Evolutionary conservation across 1,140 invertebrate genomes (phyloP), one percentile per base, ranked within the genome.

Genomic region (Aphelinus atriplicis): DNA sequence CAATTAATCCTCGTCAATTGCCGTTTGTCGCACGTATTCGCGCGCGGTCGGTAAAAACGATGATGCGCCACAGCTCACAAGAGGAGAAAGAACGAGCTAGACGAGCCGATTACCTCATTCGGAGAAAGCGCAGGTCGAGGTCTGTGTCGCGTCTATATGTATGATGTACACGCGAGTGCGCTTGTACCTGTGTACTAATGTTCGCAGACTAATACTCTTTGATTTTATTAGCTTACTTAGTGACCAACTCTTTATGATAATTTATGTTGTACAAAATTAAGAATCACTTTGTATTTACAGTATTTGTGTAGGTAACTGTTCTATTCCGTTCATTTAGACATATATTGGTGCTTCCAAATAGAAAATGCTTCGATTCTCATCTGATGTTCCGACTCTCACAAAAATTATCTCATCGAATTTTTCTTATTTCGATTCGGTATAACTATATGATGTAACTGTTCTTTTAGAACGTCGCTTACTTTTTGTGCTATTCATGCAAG

Each of bases 1-100:
- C n/a, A 75, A 75, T 69, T 65, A 75, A 70, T 75, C 58, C 6
- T 64, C 61, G 43, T 63, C 67, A 58, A 69, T 75, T 45, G 73
- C 69, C 60, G 66, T 70, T 65, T 58, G 61, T 69, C 61, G 73
- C 57, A 9, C 10, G 56, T 53, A 53, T 9, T 53, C 47, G 26
- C 9, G 7, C 42, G 45, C 48, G 5, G 26, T 10, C 47, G 55
- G 63, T 63, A 69, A 74, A 74, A 75, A 75, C 5, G 42, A 45
- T 50, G 61, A 75, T 26, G 51, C 7, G 53, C 26, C 26, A 26
- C 26, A 26, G 26, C 26, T 26, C 26, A 7, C 43, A 43, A 43
- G 42, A 60, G n/a, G 46, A 69, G 5, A 63, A n/a, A 53, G 50
- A 57, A 58, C 45, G 57, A 62, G 2, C 2, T 2, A 61, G 1